Conservation (phyloP, 2,113 vertebrate genomes). For the Sinocyclocheilus maitianheensis region DNA sequence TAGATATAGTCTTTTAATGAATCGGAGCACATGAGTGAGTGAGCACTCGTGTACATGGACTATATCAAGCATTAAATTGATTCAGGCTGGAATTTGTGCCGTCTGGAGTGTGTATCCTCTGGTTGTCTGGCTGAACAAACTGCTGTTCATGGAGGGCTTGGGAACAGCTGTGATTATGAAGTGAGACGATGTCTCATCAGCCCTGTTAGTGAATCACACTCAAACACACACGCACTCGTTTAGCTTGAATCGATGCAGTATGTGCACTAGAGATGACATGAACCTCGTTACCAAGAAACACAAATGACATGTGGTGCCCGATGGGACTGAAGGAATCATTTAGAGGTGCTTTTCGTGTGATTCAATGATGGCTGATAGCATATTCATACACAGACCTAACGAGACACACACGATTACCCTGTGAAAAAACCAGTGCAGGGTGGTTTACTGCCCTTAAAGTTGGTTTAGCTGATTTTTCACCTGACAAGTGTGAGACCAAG, state of each 20-base stretch:
- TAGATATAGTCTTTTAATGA: neutral
- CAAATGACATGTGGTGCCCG: neutral
- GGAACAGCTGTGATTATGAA: constrained; percentile 64
- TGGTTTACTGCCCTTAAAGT: too few species aligned
- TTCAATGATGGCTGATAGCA: neutral
- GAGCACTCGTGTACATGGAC: constrained; percentile 53
- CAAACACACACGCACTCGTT: neutral
- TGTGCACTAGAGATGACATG: neutral
- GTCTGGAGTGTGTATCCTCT: constrained; percentile 65
- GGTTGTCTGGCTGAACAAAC: constrained; percentile 64
- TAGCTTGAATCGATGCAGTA: neutral
- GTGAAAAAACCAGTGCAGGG: too few species aligned
- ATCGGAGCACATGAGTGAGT: neutral
- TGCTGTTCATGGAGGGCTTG: constrained; percentile 67
- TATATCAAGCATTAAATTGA: constrained; percentile 66
- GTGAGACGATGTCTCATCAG: constrained; percentile 10
- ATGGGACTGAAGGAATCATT: neutral
- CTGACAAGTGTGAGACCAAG: neutral
- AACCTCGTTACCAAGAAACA: neutral
- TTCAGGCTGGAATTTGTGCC: constrained; percentile 60
- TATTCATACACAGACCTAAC: neutral
- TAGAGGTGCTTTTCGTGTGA: neutral
- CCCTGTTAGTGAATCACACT: neutral
- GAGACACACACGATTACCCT: neutral
- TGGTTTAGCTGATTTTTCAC: too few species aligned